Evolutionary conservation across 2,113 vertebrate species (phyloP).

Genomic region (Gallinago media): DNA sequence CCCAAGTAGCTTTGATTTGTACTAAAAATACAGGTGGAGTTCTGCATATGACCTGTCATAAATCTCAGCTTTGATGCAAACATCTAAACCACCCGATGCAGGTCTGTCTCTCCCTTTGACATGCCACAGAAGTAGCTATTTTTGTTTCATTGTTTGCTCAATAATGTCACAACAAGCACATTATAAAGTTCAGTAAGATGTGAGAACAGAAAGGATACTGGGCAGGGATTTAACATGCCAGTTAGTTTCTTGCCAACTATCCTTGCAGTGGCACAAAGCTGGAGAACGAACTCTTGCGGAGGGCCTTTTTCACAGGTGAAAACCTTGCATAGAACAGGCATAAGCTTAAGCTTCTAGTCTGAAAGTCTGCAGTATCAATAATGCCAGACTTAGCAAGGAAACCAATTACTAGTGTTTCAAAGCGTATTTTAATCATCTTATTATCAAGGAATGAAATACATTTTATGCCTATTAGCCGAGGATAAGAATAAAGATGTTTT

Average conservation of each 20-base stretch:
- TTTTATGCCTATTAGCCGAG: neutral
- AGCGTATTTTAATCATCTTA: neutral
- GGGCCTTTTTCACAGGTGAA: neutral
- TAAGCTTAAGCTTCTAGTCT: neutral
- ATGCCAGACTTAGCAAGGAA: neutral
- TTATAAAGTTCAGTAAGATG: neutral
- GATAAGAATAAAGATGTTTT: neutral
- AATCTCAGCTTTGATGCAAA: neutral
- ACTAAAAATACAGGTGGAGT: neutral
- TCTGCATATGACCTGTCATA: neutral
- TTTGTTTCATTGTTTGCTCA: neutral
- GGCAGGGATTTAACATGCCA: neutral
- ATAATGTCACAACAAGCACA: neutral
- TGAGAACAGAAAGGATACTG: neutral
- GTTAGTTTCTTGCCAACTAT: neutral
- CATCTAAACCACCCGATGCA: neutral
- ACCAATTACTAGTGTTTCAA: neutral
- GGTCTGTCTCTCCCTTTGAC: neutral
- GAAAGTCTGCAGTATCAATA: neutral
- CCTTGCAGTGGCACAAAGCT: neutral
- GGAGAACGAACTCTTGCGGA: neutral
- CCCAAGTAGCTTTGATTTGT: neutral
- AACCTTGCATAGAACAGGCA: neutral
- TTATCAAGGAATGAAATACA: neutral
- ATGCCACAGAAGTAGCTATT: neutral